Base-by-base conservation (phyloP, 2,888 invertebrate genomes). In the Trichacis sp. region DNA sequence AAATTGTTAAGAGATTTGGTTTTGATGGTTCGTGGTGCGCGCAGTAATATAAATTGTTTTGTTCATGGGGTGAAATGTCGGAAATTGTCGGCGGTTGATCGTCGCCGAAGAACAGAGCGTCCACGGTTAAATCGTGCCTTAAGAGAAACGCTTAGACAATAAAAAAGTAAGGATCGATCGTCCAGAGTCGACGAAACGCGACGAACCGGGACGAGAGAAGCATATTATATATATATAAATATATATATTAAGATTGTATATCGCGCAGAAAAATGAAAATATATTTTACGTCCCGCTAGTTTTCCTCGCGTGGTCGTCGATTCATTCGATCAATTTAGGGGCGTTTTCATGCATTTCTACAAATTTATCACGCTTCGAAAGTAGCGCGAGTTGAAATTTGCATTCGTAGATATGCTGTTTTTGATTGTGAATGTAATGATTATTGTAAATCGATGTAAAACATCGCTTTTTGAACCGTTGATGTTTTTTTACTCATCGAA, bases 291-390 rank as follows among this genome's bases (percentile, higher is more conserved):
- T 46, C 15, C 18, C 46, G 24, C 4, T 12, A 12, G 14, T 24
- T 29, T 24, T 24, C 20, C 11, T 46, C 24, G 46, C 48, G 30
- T 29, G 6, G 12, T 48, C 48, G 30, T 48, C 48, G 30, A 48
- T 48, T 48, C 12, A 12, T 20, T 51, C 18, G 42, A 52, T 17
- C 17, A 52, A 8, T 24, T 63, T 36, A n/a, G 43, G 48, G 49
- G 49, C 15, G 57, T 57, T 46, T 24, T 42, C 52, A 53, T 53
- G 63, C 63, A 57, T 63, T 63, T 63, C 49, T 50, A 56, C 47
- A 38, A 46, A 45, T 47, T 29, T 40, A 56, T 9, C 24, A 43
- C 62, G 50, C 62, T 42, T 48, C 51, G n/a, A 45, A 18, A 17
- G 45, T 14, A 3, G 42, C 8, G 1, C n/a, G 19, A 18, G 4